A percentile compares a stretch with the other conserved stretches of the same genome.
Conservation (phyloP, 2,888 invertebrate genomes). For the Phlogophora meticulosa region DNA sequence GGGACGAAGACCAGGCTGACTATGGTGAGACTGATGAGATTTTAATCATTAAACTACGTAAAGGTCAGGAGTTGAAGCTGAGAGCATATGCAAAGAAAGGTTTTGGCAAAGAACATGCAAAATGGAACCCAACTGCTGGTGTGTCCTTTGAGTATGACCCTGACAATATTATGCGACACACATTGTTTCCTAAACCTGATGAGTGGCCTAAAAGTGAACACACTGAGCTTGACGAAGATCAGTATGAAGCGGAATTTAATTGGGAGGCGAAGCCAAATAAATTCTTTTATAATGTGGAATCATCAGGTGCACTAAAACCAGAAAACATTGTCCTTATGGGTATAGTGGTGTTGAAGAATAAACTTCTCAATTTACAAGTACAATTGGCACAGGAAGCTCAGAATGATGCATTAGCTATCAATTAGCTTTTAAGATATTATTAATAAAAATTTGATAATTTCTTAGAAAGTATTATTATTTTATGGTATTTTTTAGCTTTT, state of each 20-base stretch:
- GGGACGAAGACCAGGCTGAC: constrained; percentile 97
- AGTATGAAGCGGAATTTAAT: constrained; percentile 98
- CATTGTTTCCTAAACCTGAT: constrained; percentile 98
- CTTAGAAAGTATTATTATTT: constrained; percentile 29
- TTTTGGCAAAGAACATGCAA: constrained; percentile 99
- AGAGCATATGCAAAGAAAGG: constrained; percentile 99
- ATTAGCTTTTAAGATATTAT: constrained; percentile 73
- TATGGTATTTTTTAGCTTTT: no score
- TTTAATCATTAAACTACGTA: constrained; percentile 93
- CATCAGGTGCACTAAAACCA: constrained; percentile 97
- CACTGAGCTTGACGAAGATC: constrained; percentile 97
- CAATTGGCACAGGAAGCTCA: constrained; percentile 97
- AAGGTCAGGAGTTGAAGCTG: constrained; percentile 98
- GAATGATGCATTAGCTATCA: constrained; percentile 95
- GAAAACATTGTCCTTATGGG: constrained; percentile 99
- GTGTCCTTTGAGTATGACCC: constrained; percentile 99
- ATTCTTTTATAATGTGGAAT: constrained; percentile 99
- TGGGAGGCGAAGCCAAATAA: constrained; percentile 99
- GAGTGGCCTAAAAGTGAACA: constrained; percentile 99
- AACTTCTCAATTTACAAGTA: constrained; percentile 98
- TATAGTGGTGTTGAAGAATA: constrained; percentile 97
- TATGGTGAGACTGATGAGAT: constrained; percentile 98
- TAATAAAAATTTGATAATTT: constrained; percentile 31
- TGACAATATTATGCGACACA: constrained; percentile 99
- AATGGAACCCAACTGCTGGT: constrained; percentile 99